Base-by-base conservation (phyloP, 2,888 invertebrate species). In the Plusia festucae region DNA sequence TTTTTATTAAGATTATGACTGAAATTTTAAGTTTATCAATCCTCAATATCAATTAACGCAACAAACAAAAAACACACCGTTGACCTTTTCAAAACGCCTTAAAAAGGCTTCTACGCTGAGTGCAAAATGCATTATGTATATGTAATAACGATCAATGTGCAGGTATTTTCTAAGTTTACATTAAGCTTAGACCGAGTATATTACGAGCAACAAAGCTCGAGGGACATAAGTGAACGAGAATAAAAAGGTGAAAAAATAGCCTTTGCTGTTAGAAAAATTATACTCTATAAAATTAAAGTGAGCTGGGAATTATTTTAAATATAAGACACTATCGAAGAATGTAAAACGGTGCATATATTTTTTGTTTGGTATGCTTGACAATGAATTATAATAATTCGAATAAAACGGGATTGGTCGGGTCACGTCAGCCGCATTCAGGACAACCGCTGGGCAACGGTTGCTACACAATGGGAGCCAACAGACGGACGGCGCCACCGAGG, bases 211-310 rank as follows among this genome's bases (percentile, higher is more conserved):
- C 15, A 54, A 67, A 7, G 40, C 66, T 54, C 53, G 6, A 2
- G 61, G 32, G 54, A 62, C 22, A 44, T 40, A 34, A 60, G 53
- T n/a, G 40, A 46, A 18, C 18, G 24, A 56, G 32, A 57, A 16
- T 61, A 54, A 61, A 30, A 51, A 61, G 51, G 34, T 58, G 52
- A 67, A 51, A 60, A 57, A 61, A 66, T 66, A 53, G 44, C 44
- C 16, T 49, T 15, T 44, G 16, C 52, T 61, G 18, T 61, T 49
- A 49, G 44, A 60, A 53, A 60, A 16, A 53, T 53, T 63, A 40
- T 24, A 24, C n/a, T 44, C 46, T 46, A 46, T 16, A 46, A 46
- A 16, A 16, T 46, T 46, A 46, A 46, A 18, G 9, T 46, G 46
- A 18, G 46, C 46, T 46, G 46, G 46, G 16, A 16, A 46, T 46